phyloP scores from a whole-genome alignment of 2,888 invertebrate species.

The Mimas tiliae region DNA sequence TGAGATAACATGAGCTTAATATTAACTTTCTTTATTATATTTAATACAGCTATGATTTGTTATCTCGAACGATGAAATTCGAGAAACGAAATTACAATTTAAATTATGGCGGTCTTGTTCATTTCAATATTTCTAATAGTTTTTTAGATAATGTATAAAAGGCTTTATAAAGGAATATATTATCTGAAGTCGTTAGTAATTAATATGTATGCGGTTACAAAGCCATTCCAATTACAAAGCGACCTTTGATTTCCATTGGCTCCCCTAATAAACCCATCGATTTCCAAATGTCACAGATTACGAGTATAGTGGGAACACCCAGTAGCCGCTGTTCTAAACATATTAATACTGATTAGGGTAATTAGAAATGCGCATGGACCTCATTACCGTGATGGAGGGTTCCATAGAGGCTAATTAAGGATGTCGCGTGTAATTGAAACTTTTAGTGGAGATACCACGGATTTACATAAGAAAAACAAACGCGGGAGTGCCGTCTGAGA shows the following conservation, averaged over 20 bases:
- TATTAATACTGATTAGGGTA: conserved; percentile 24
- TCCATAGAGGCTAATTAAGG: conserved; percentile 40
- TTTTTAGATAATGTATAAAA: background rate
- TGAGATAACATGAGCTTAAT: background rate
- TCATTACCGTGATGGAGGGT: conserved; percentile 22
- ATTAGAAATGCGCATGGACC: conserved; percentile 18
- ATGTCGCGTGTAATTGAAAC: conserved; percentile 50
- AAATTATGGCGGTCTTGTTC: conserved; percentile 5
- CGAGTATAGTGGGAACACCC: conserved; percentile 8
- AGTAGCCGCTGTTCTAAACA: conserved; percentile 20
- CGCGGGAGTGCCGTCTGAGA: background rate
- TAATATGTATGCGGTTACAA: conserved; percentile 18
- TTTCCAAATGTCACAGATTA: conserved; percentile 6
- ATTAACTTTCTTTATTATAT: background rate
- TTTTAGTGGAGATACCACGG: conserved; percentile 46
- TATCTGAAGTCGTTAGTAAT: background rate
- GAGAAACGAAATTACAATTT: background rate
- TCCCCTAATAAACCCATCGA: conserved; percentile 6
- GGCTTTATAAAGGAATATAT: conserved; percentile 1
- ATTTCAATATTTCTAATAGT: background rate
- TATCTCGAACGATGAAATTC: background rate
- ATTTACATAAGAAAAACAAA: conserved; percentile 48
- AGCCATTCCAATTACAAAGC: conserved; percentile 17
- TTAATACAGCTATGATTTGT: background rate
- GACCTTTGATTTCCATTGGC: conserved; percentile 12